Conservation (phyloP, 2,113 vertebrate genomes). For the Anoplopoma fimbria region DNA sequence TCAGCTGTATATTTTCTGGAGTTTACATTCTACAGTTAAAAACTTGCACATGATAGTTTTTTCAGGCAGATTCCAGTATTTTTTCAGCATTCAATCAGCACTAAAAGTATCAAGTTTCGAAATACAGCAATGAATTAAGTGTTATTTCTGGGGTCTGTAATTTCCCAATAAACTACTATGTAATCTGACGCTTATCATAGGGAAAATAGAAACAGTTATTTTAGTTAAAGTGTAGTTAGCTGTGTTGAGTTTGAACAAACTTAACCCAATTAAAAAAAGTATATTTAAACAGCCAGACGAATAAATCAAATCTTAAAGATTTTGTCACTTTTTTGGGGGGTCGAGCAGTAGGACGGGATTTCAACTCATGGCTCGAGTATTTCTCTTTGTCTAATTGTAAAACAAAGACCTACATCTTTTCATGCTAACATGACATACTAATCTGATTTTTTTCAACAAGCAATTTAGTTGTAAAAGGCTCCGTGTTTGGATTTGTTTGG, state of each 20-base stretch:
- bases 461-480: constrained; percentile 3
- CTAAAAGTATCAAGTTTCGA: neutral
- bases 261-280: neutral
- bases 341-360: neutral
- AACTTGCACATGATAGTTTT: neutral
- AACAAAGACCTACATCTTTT: constrained; percentile 34
- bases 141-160: neutral
- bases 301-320: neutral
- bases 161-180: neutral
- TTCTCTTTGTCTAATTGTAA: constrained; percentile 7
- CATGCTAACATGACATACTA: neutral
- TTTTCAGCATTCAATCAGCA: neutral
- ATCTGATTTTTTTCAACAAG: constrained; percentile 25
- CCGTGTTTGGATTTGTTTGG: constrained; percentile 34
- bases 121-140: neutral
- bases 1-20: neutral
- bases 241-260: neutral
- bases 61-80: neutral
- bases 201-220: neutral
- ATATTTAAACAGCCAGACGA: neutral
- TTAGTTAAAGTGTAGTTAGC: neutral
- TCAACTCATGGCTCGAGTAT: neutral
- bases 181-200: neutral
- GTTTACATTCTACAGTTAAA: neutral
- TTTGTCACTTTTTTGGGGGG: no score